A percentile compares a stretch with the other conserved stretches of the same genome.
phyloP scores from a whole-genome alignment of 2,113 vertebrate species.

The Hyperoodon ampullatus region DNA sequence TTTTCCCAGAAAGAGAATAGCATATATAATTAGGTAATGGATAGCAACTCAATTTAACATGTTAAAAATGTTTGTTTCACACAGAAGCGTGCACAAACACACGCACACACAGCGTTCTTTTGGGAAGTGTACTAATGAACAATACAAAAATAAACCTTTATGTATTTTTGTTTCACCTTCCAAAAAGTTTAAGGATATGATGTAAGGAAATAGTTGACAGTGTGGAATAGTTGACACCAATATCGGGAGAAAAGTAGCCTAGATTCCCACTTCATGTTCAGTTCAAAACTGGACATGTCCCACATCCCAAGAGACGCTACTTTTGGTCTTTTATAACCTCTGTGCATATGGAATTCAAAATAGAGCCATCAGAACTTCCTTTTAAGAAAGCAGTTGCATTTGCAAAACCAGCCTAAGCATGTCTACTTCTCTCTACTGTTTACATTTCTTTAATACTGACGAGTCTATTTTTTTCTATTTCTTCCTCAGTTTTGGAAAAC shows the following conservation, averaged over 20 bases:
- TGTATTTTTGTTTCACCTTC: neutral
- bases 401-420: neutral
- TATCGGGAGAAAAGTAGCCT: neutral
- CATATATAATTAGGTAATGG: conserved; percentile 9
- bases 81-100: neutral
- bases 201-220: neutral
- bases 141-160: conserved; percentile 7
- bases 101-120: neutral
- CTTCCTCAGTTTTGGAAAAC: neutral
- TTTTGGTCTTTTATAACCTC: neutral
- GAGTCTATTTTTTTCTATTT: neutral
- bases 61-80: conserved; percentile 26
- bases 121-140: neutral
- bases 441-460: neutral
- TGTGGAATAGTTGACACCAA: neutral
- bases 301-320: neutral
- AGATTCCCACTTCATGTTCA: neutral
- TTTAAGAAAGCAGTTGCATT: conserved; percentile 20
- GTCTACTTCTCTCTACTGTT: neutral
- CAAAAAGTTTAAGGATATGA: neutral
- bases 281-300: neutral
- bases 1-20: conserved; percentile 24
- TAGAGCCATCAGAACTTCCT: neutral
- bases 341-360: neutral
- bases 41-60: conserved; percentile 34